Conservation (phyloP, 30 jellyfish, hydroid and myxozoan species). For the Clytia hemisphaerica region DNA sequence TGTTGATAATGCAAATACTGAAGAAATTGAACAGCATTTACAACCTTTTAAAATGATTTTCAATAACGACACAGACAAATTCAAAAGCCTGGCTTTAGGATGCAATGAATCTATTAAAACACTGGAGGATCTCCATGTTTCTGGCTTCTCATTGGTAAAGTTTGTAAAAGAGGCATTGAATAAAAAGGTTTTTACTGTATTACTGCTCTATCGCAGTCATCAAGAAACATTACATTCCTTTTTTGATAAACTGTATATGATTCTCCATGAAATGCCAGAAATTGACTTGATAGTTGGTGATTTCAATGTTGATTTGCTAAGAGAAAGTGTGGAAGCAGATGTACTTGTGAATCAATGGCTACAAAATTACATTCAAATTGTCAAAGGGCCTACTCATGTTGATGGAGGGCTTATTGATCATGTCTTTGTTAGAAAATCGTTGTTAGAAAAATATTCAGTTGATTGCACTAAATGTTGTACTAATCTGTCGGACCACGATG, state of each 20-base stretch:
- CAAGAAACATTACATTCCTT: neutral
- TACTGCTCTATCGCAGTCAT: neutral
- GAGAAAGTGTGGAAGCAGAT: neutral
- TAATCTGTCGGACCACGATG: too few species aligned
- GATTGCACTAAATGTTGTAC: too few species aligned
- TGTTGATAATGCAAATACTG: neutral
- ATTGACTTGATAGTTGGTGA: slow-evolving; percentile 5
- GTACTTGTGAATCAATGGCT: neutral
- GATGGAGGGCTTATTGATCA: neutral
- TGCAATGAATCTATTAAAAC: too few species aligned
- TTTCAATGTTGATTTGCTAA: neutral
- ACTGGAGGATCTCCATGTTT: too few species aligned
- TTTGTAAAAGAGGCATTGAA: neutral
- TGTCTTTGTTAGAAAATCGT: slow-evolving; percentile 9
- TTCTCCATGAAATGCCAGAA: neutral
- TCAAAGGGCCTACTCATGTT: neutral
- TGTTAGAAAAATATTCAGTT: too few species aligned
- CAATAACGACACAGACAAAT: neutral
- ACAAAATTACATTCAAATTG: neutral
- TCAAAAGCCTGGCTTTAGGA: slow-evolving; percentile 1
- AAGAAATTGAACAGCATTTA: neutral
- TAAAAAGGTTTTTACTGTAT: neutral
- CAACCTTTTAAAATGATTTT: neutral
- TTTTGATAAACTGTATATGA: neutral
- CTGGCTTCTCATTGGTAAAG: neutral